Evolutionary conservation across 2,888 invertebrate genomes (phyloP), one percentile per base, ranked within the genome.

Genomic region (Perdita meconis): DNA sequence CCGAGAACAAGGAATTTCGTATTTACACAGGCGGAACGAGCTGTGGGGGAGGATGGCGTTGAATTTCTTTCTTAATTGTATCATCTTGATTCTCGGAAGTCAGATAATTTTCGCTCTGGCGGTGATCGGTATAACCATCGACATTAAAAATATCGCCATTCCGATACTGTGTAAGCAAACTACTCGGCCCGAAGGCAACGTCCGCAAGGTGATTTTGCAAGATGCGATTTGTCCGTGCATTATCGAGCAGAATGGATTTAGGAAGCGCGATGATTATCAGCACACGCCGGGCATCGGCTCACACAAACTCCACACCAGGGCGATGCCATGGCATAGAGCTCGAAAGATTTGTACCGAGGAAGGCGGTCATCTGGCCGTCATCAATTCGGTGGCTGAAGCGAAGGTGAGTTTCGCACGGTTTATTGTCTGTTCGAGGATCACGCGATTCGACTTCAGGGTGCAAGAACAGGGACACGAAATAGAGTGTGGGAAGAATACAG

Each of bases 191-290:
- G 30, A 4, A 6, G 30, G 2, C 30, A 30, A 30, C 30, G 44
- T 16, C 16, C 61, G 59, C 3, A 71, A 83, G 26, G 59, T 83
- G 8, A 69, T 89, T 34, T 60, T 88, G 26, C 85, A 89, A 61
- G 89, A 89, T 0, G 89, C 88, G 86, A 85, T 86, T 2, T 91
- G 89, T 72, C 64, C 86, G 56, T 90, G 91, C 65, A 88, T 89
- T 59, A 34, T 88, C 0, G 86, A 86, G 22, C 60, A 77, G 10
- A 79, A 71, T 5, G 69, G 77, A 2, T 47, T 77, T 2, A 67
- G 72, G 24, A 78, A 82, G 26, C 86, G n/a, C n/a, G 26, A 47
- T 1, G 61, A 24, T 19, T 76, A 70, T 40, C 0, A 26, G 0
- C 2, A 64, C 26, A 50, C 61, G 0, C 6, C 55, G n/a, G 80